Base-by-base conservation (phyloP, 2,888 invertebrate genomes). In the Orthosia gracilis region DNA sequence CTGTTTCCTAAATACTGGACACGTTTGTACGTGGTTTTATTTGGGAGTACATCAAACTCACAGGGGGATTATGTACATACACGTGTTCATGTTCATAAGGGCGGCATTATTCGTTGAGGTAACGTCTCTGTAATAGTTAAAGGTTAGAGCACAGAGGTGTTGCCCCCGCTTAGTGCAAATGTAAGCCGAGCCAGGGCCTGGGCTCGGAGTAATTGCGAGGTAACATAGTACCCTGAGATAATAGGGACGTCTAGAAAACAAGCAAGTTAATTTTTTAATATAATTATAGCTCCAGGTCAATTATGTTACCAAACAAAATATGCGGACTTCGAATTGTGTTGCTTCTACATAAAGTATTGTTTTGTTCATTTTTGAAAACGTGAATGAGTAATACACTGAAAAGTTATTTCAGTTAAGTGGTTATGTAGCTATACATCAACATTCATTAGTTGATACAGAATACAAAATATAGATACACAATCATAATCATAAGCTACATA, bases 151-250 rank as follows among this genome's bases (percentile, higher is more conserved):
- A 12, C 18, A 23, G 21, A 57, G 49, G 50, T 50, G 15, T 49
- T 49, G 40, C 40, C 17, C 21, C 17, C 17, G 40, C n/a, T 62
- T 7, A 54, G 21, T 31, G 40, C 23, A 40, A 18, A 50, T 23
- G 23, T 50, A 45, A 26, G 40, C 50, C 59, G 15, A 26, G 75
- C 26, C 45, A 15, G 75, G 26, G 15, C 26, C 45, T 12, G 75
- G 26, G 18, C 40, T 26, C 61, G 45, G 26, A 13, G 15, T 18
- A 21, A 3, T 73, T n/a, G 21, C 23, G 23, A 69, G 11, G 31
- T 31, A 55, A 2, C 26, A 26, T 47, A 21, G 55, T 18, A 50
- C 31, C 4, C 49, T 31, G 17, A 7, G 31, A 13, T 63, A 31
- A 68, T 47, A 23, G 23, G 17, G 12, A 15, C 7, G 47, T 55